phyloP scores from a whole-genome alignment of 2,113 vertebrate genomes.

The Phycodurus eques region DNA sequence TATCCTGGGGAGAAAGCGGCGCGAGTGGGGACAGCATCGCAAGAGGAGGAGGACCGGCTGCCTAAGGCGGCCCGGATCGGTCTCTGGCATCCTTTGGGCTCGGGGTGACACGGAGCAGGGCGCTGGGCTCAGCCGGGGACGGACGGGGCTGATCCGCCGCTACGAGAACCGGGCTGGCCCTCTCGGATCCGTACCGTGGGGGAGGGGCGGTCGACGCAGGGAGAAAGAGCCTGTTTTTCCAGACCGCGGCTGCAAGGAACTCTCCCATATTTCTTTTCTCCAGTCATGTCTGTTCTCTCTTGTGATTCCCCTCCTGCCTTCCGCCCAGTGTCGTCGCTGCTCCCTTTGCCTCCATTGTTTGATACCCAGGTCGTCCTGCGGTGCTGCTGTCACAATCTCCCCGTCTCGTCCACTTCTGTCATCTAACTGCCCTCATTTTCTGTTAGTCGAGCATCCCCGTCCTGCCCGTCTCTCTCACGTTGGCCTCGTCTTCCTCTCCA shows the following conservation, averaged over 20 bases:
- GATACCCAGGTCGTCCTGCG: conserved; percentile 25
- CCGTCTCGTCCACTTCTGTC: conserved; percentile 22
- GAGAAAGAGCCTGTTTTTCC: conserved; percentile 69
- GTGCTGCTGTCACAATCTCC: conserved; percentile 35
- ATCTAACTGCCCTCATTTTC: conserved; percentile 26
- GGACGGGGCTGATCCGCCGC: conserved; percentile 51
- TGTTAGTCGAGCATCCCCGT: conserved; percentile 14
- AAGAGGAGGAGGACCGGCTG: conserved; percentile 58
- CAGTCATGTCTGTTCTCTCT: conserved; percentile 41
- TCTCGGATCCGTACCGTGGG: conserved; percentile 67
- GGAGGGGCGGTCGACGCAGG: conserved; percentile 73
- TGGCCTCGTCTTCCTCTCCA: conserved; percentile 30
- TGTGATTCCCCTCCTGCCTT: conserved; percentile 7
- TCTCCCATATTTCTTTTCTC: conserved; percentile 29
- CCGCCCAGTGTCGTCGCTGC: conserved; percentile 44
- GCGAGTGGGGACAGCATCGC: conserved; percentile 57
- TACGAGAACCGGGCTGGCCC: conserved; percentile 71
- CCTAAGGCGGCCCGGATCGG: conserved; percentile 59
- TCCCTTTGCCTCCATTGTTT: conserved; percentile 37
- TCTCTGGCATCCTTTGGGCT: conserved; percentile 47
- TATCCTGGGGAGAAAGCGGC: conserved; percentile 70
- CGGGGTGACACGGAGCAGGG: conserved; percentile 49
- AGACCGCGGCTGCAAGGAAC: conserved; percentile 39
- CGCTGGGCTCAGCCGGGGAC: conserved; percentile 36
- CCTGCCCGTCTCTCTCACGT: conserved; percentile 33